Conservation (phyloP, 2,113 vertebrate species). For the Mesocricetus auratus region DNA sequence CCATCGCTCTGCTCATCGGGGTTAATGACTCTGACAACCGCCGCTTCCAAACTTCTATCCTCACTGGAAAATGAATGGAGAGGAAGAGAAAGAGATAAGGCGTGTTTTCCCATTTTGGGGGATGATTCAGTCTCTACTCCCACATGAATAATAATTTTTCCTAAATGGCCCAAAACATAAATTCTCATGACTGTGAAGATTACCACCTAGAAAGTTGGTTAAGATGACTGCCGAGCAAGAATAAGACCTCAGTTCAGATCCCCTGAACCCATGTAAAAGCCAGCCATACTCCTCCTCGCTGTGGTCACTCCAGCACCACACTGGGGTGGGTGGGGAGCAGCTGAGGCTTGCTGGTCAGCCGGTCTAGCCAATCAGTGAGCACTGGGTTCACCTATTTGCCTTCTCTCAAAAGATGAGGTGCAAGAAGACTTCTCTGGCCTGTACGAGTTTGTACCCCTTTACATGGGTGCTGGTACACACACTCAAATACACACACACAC, state of each 20-base stretch:
- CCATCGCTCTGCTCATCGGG: constrained; percentile 87
- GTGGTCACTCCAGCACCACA: too few relatives aligned
- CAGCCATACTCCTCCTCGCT: too few relatives aligned
- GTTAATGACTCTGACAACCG: constrained; percentile 93
- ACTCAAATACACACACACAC: background rate
- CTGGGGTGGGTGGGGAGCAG: background rate
- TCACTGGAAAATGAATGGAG: constrained; percentile 88
- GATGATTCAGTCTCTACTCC: constrained; percentile 18
- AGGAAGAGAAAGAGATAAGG: background rate
- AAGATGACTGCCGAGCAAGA: background rate
- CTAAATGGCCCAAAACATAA: background rate
- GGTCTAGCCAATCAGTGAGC: background rate
- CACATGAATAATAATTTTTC: background rate
- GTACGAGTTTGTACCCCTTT: background rate
- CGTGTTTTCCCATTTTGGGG: background rate
- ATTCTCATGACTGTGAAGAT: background rate
- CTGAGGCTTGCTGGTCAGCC: background rate
- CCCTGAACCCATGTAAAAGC: background rate
- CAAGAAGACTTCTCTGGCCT: background rate
- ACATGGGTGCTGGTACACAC: background rate
- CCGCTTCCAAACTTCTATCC: constrained; percentile 90
- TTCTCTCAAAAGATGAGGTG: background rate
- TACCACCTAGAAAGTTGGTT: background rate
- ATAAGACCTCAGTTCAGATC: background rate
- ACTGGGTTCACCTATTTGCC: background rate